These are phyloP conservation scores for Prunella himalayana DNA, from an alignment of 2,113 vertebrate species.

Conservation along the genomic window DNA sequence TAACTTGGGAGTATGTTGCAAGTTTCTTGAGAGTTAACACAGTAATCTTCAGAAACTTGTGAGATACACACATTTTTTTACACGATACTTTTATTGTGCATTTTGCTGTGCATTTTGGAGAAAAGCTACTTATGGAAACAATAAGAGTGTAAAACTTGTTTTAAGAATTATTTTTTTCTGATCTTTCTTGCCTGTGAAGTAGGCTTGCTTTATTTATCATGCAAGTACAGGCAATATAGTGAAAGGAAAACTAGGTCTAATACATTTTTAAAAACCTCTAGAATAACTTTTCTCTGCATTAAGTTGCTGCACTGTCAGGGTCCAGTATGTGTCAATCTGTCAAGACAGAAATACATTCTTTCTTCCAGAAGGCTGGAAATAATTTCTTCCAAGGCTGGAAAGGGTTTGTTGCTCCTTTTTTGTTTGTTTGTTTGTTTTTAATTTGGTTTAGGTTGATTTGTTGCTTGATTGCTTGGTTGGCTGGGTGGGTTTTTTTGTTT, in stretches of 20 bases:
- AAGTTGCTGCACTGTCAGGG: background rate
- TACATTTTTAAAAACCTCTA: slow-evolving; percentile 46
- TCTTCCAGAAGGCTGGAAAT: background rate
- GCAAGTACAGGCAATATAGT: background rate
- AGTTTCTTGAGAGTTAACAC: background rate
- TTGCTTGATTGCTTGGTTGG: background rate
- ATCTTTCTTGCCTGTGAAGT: slow-evolving; percentile 26
- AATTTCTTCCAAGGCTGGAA: background rate
- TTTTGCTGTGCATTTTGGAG: background rate
- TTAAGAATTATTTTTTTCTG: slow-evolving; percentile 41
- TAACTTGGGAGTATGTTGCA: background rate
- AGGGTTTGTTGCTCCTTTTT: background rate
- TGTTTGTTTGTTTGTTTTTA: background rate
- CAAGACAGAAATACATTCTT: background rate
- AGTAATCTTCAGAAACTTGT: background rate
- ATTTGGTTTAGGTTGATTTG: background rate
- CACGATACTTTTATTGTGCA: background rate
- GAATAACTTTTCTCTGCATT: slow-evolving; percentile 30
- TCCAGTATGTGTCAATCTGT: background rate
- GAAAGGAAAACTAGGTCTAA: slow-evolving; percentile 46
- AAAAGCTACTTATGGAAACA: slow-evolving; percentile 1
- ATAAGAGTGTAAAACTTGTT: background rate
- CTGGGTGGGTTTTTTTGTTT: background rate
- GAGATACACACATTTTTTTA: background rate
- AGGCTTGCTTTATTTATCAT: slow-evolving; percentile 45